Evolutionary conservation across 2,113 vertebrate species (phyloP), one percentile per base, ranked within the genome.

Genomic region (Probosciger aterrimus): DNA sequence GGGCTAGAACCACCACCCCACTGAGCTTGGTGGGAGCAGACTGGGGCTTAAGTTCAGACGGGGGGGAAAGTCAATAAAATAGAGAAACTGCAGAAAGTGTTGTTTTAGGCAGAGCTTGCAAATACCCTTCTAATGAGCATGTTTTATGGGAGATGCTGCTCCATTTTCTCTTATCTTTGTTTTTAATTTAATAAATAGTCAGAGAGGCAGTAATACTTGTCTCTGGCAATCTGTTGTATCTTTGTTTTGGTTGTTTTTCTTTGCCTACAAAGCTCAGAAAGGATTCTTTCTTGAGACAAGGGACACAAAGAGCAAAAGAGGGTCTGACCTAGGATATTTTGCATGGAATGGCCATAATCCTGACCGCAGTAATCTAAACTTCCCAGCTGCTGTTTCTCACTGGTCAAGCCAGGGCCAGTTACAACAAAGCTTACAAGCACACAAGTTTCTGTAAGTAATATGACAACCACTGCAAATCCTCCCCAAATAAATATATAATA

Each of bases 141-240:
- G 31, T 33, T 86, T 92, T 70, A 80, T 94, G 69, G 75, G 92
- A 92, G 37, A 88, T 71, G 57, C 44, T 18, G 57, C 55, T 82
- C 52, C 53, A 10, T 85, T 50, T 14, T 82, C 31, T 78, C 75
- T 82, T 86, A 88, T 68, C 69, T 96, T 96, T 94, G 69, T 53
- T 68, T 96, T 82, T 86, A 95, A 92, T 94, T 95, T 92, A 90
- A 95, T 94, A 92, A 94, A 96, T 69, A 89, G 53, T 93, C 93
- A 95, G 64, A 83, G n/a, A 84, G 77, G 75, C 80, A 95, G 44
- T 89, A 93, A 95, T 70, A 90, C 24, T 52, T 89, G 46, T 69
- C 82, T 80, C 80, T 70, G 46, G 39, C 25, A 47, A 79, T 74
- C 64, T 77, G 43, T 18, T 64, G 7, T 18, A 91, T 76, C 53